Evolutionary conservation across 2,888 invertebrate species (phyloP).

Genomic region (Phymatocera aterrima): DNA sequence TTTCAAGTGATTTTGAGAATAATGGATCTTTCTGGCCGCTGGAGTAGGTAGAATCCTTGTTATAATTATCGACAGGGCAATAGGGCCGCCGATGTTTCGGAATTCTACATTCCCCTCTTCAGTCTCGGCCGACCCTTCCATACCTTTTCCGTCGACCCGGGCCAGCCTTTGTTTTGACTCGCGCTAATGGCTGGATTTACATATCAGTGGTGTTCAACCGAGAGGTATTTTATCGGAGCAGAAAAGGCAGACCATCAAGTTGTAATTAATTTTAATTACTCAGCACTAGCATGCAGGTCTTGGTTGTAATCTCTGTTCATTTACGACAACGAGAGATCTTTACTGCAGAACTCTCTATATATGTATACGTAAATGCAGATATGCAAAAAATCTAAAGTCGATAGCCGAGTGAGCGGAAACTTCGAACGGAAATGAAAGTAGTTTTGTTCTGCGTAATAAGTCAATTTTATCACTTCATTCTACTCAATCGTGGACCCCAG

Average conservation of each 20-base stretch:
- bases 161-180: conserved; percentile 46
- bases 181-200: conserved; percentile 48
- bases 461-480: not conserved
- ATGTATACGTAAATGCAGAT: too few species aligned
- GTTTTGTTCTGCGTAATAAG: not conserved
- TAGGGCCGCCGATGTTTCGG: conserved; percentile 33
- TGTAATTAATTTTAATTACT: conserved; percentile 44
- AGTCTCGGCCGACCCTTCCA: conserved; percentile 29
- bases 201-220: conserved; percentile 46
- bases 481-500: not conserved
- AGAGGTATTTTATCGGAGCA: conserved; percentile 8
- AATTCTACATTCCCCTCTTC: conserved; percentile 19
- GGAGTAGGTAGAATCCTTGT: conserved; percentile 9
- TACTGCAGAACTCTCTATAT: not conserved
- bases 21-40: not conserved
- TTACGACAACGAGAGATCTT: conserved; percentile 4
- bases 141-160: conserved; percentile 32
- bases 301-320: conserved; percentile 32
- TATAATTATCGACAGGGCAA: conserved; percentile 30
- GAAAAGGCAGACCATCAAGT: conserved; percentile 42
- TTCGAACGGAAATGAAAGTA: conserved; percentile 19
- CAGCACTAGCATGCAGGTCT: conserved; percentile 39
- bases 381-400: conserved; percentile 24
- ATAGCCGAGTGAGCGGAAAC: conserved; percentile 22
- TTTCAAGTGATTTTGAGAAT: conserved; percentile 12